Percentiles rank a stretch among this genome's conserved stretches.
phyloP scores from a whole-genome alignment of 2,797 vertebrate genomes.

The Urophycis tenuis region DNA sequence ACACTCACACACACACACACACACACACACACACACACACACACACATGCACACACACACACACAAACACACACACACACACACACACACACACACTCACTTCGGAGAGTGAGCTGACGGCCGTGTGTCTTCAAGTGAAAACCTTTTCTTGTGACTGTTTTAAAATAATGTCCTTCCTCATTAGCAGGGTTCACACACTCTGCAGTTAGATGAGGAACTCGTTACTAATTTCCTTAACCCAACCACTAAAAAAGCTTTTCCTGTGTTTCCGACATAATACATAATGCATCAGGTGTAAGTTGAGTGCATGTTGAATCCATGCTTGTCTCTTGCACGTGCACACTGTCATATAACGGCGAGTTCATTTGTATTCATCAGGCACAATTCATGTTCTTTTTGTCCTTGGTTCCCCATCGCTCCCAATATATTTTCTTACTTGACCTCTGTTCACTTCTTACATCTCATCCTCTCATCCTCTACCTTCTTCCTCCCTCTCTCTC shows the following conservation, averaged over 20 bases:
- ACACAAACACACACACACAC: conserved; percentile 1
- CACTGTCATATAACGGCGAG: neutral
- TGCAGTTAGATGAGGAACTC: conserved; percentile 18
- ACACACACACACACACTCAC: conserved; percentile 6
- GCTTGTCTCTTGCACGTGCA: neutral
- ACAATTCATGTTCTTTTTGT: neutral
- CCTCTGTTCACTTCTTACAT: conserved; percentile 23
- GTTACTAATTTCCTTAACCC: conserved; percentile 25
- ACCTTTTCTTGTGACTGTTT: conserved; percentile 33
- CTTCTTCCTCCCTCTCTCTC: neutral
- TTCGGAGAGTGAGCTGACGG: neutral
- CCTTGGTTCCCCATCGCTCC: neutral
- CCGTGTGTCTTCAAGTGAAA: neutral
- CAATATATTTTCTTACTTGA: neutral
- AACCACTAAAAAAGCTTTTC: neutral
- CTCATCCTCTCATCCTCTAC: neutral
- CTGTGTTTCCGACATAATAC: neutral
- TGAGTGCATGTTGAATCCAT: neutral
- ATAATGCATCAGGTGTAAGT: neutral
- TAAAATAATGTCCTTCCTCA: conserved; percentile 25
- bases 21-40: neutral
- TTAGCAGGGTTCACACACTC: conserved; percentile 1
- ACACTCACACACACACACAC: neutral
- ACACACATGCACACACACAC: neutral
- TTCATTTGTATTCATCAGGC: neutral